These are phyloP conservation scores for Serranus cabrilla DNA, from an alignment of 2,797 vertebrate species.

Conservation along the genomic window DNA sequence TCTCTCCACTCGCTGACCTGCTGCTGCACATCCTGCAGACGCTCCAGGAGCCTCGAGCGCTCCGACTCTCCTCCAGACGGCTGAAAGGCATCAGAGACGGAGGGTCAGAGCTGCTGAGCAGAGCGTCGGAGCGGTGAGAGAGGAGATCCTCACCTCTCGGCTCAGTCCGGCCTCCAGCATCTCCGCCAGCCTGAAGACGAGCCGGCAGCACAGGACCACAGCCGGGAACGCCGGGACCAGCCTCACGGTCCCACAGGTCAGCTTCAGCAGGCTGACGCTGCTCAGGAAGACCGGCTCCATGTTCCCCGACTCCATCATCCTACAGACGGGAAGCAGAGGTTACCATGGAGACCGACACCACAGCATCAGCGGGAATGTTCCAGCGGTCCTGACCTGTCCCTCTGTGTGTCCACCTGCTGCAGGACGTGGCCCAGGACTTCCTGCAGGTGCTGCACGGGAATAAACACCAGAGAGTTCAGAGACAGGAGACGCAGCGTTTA, in stretches of 20 bases:
- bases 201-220: constrained; percentile 66
- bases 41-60: background rate
- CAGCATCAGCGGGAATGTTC: background rate
- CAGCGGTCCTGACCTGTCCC: constrained; percentile 65
- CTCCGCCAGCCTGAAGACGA: constrained; percentile 74
- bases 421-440: constrained; percentile 61
- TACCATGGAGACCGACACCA: background rate
- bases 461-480: background rate
- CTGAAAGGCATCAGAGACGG: constrained; percentile 25
- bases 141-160: constrained; percentile 50
- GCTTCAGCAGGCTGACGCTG: constrained; percentile 45
- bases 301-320: constrained; percentile 52
- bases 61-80: constrained; percentile 43
- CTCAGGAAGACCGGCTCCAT: constrained; percentile 31
- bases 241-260: background rate
- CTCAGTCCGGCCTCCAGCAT: constrained; percentile 44
- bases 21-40: background rate
- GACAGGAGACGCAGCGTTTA: too few relatives aligned
- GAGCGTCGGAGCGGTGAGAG: accelerated
- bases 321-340: constrained; percentile 40
- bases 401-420: constrained; percentile 57
- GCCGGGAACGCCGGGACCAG: constrained; percentile 54
- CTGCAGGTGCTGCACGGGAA: constrained; percentile 50
- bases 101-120: background rate
- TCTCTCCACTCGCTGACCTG: constrained; percentile 65